Conservation (phyloP, 2,113 vertebrate species). For the Callipepla squamata region DNA sequence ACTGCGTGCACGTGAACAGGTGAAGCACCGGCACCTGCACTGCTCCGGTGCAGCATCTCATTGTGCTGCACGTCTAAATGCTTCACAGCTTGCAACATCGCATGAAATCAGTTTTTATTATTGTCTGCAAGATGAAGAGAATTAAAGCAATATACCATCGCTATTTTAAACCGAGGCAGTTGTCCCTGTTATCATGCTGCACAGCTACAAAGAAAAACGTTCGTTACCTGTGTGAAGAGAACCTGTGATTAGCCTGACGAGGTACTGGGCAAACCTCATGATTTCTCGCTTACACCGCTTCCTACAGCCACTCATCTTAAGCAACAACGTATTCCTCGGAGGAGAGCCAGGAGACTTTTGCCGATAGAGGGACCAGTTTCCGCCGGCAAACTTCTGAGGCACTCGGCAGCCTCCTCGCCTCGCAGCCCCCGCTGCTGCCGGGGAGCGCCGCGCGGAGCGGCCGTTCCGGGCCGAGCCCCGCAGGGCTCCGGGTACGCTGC, state of each 20-base stretch:
- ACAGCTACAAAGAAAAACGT: slow-evolving; percentile 43
- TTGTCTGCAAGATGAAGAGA: background rate
- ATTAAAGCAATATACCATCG: background rate
- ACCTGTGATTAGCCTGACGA: slow-evolving; percentile 94
- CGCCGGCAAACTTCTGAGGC: slow-evolving; percentile 79
- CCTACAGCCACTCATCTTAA: slow-evolving; percentile 93
- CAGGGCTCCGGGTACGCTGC: background rate
- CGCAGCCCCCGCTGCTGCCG: background rate
- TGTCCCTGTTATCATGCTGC: background rate
- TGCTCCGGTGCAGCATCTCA: background rate
- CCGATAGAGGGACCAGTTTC: slow-evolving; percentile 24
- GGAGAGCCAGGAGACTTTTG: slow-evolving; percentile 61
- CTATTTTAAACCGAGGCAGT: background rate
- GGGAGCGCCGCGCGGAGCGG: background rate
- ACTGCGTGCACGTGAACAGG: background rate
- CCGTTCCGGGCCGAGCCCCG: no score
- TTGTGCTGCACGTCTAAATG: background rate
- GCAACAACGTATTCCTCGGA: slow-evolving; percentile 69
- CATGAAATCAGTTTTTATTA: background rate
- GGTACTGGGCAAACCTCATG: slow-evolving; percentile 95
- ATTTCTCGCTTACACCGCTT: slow-evolving; percentile 96
- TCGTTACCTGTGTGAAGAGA: slow-evolving; percentile 94
- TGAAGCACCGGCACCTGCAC: background rate
- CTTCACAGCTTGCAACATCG: fast-evolving
- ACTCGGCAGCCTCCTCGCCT: slow-evolving; percentile 38